Conservation (phyloP, 2,797 vertebrate genomes). For the Miichthys miiuy region DNA sequence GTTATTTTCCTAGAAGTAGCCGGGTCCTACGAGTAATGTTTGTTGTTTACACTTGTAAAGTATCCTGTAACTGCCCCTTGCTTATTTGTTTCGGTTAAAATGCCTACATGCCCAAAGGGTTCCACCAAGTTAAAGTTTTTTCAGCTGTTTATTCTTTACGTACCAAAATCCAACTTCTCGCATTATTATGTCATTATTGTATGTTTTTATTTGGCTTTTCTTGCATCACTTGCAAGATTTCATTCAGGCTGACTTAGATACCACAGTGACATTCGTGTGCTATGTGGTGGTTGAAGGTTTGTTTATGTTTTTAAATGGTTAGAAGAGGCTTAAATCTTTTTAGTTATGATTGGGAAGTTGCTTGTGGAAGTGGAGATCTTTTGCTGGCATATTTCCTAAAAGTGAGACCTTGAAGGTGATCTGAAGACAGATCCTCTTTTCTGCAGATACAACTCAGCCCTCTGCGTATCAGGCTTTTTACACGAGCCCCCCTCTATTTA, state of each 20-base stretch:
- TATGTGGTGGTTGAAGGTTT: not conserved
- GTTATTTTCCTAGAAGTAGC: not conserved
- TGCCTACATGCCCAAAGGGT: not conserved
- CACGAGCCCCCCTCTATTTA: slow-evolving; percentile 38
- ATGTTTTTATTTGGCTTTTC: not conserved
- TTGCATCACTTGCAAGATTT: not conserved
- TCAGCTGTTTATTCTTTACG: not conserved
- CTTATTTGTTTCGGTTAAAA: not conserved
- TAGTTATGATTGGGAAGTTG: not conserved
- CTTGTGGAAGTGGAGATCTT: not conserved
- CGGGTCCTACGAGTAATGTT: not conserved
- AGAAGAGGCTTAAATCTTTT: not conserved
- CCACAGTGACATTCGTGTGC: not conserved
- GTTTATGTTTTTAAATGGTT: not conserved
- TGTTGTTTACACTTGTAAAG: not conserved
- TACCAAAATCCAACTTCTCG: not conserved
- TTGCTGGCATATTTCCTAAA: slow-evolving; percentile 2
- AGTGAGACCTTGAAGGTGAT: slow-evolving; percentile 12
- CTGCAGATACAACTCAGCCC: slow-evolving; percentile 18
- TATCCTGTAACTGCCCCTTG: not conserved
- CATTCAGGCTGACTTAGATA: not conserved
- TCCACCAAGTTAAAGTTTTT: not conserved
- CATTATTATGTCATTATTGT: no score
- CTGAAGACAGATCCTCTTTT: slow-evolving; percentile 38
- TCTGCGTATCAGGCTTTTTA: slow-evolving; percentile 30